Evolutionary conservation across 2,888 invertebrate genomes (phyloP), one percentile per base, ranked within the genome.

Genomic region (Ethmia dodecea): DNA sequence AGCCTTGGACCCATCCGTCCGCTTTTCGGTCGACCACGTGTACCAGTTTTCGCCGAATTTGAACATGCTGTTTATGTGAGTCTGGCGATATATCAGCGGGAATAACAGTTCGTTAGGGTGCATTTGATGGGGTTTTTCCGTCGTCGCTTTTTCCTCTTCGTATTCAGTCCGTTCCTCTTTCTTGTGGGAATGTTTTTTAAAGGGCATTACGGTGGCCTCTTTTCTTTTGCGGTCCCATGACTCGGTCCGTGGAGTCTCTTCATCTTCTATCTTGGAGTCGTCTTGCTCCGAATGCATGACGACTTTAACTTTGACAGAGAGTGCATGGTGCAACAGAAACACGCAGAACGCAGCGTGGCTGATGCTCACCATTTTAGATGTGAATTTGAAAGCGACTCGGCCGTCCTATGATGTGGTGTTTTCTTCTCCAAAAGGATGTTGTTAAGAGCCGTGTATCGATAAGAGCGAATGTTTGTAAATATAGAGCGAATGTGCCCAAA

Each of bases 11-110:
- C 83, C 83, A 35, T 84, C 84, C 0, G 62, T 52, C 5, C 78
- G 55, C 34, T 74, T 79, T 41, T 84, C 83, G 1, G 65, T 67
- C 2, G 81, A 72, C 84, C 84, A 84, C 12, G 84, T 84, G 47
- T 83, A 84, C 84, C 84, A 84, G 41, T 77, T 81, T 39, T 76
- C 80, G 1, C 78, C 80, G 40, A 80, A 80, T 49, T 83, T 83
- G 43, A 84, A 84, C 83, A 83, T 81, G 43, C 79, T 81, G 45
- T 79, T 83, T 18, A 84, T 69, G 41, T 84, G 81, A 31, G 42
- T 70, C 50, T 84, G 84, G 1, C 61, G 64, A 47, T 80, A 83
- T 41, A 84, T 80, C 35, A 84, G 49, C 0, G 84, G 79, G 40
- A 84, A 84, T 3, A 84, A 64, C 56, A 84, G 52, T 43, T 83